Conservation (phyloP, 2,113 vertebrate species). For the Tretioscincus oriximinensis region DNA sequence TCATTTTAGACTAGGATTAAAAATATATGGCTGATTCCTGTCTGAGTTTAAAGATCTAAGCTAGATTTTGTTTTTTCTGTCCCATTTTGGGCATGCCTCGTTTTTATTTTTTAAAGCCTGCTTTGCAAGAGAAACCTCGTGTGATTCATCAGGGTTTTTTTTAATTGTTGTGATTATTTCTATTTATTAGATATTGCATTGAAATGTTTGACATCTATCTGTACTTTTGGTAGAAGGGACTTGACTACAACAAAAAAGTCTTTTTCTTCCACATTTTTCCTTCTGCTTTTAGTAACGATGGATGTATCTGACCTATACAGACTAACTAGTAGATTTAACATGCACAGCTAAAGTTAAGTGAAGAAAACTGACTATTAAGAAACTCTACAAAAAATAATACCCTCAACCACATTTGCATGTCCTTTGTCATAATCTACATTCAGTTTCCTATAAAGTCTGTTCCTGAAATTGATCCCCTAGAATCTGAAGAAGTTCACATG, state of each 20-base stretch:
- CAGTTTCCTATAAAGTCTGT: no score
- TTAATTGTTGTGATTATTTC: slow-evolving; percentile 24
- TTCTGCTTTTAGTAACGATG: slow-evolving; percentile 12
- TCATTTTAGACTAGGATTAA: no score
- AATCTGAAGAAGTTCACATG: no score
- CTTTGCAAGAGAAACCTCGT: slow-evolving; percentile 61
- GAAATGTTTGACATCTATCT: slow-evolving; percentile 43
- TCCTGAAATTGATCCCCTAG: no score
- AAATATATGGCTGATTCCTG: no score
- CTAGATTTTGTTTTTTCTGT: slow-evolving; percentile 24
- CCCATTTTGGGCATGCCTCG: slow-evolving; percentile 26
- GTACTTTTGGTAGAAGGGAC: slow-evolving; percentile 31
- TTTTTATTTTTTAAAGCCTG: slow-evolving; percentile 62
- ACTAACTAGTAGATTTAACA: background rate
- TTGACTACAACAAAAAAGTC: slow-evolving; percentile 14
- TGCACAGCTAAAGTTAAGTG: background rate
- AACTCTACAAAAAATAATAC: background rate
- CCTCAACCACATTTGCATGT: no score
- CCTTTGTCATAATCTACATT: no score
- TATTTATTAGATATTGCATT: slow-evolving; percentile 25
- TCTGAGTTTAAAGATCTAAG: background rate
- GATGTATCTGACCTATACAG: slow-evolving; percentile 32
- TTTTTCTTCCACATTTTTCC: background rate
- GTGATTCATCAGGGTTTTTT: no score
- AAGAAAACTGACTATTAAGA: background rate